Base-by-base conservation (phyloP, 2,797 vertebrate genomes). In the Melanotaenia boesemani region DNA sequence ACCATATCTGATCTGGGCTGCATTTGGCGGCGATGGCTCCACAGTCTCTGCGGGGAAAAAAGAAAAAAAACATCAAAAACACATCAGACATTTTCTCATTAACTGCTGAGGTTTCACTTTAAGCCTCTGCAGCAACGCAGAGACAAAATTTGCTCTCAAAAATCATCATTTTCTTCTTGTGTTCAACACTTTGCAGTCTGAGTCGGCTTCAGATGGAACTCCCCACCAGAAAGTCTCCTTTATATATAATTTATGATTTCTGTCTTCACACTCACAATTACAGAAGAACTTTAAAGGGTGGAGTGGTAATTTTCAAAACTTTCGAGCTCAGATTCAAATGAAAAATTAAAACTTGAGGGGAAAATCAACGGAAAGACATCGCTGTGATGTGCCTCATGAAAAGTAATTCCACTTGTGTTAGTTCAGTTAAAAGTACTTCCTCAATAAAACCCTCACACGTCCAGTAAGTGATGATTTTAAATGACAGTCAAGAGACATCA, bases 1-100 rank as follows among this genome's bases (percentile, higher is more conserved):
- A 99, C 97, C 95, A 41, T 98, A 97, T 96, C 94, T 95, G 90
- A 98, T 95, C 90, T 98, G 97, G 76, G 89, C 95, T 73, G 94
- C 81, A 28, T 93, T 96, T n/a, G 93, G 98, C 30, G 96, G 95
- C 4, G 88, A 89, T 18, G 96, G 88, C 90, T 97, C 97, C 91
- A 95, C 79, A 50, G 95, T 96, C 88, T 97, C 98, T 98, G 94
- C 64, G 39, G 41, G 30, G 44, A 13, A 69, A 91, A 20, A 69
- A 91, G 80, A 81, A 79, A 80, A 84, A 82, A 55, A 69, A 73
- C 28, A 80, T 66, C 3, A 67, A 48, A 48, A 48, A 76, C 20
- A 58, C 26, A 55, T 84, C 32, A 77, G 54, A 72, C 0, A 16
- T 55, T 15, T 1, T 16, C 61, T 80, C 37, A 61, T 67, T 52